Evolutionary conservation across 1,140 invertebrate species (phyloP), one percentile per base, ranked within the genome.

Genomic region (Bombus confusus): DNA sequence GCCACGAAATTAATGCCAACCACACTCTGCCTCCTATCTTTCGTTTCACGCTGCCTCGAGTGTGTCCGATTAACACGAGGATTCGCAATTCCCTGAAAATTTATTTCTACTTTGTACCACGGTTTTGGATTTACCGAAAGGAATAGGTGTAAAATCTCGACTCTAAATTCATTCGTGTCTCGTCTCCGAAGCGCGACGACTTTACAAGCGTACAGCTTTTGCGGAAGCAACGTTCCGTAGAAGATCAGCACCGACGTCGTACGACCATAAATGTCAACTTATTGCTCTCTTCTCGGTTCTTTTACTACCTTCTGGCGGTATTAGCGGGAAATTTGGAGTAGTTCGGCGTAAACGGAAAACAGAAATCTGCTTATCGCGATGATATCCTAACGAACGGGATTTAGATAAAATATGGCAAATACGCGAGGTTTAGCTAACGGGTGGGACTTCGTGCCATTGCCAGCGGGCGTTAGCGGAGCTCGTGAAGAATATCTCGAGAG

Each of bases 351-450:
- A n/a, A n/a, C 10, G 34, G 39, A 12, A 37, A 76, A 25, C 12
- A 34, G 28, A 28, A 22, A 25, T 69, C 28, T 13, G 22, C 31
- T 88, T 89, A 82, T 86, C 69, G 64, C 31, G 57, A 74, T 80
- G n/a, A 57, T 73, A 73, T 66, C 12, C 22, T n/a, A 43, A 57
- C 41, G 47, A 37, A 74, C 75, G 37, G 75, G 71, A 88, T 85
- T 88, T 85, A 84, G 86, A 87, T 88, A 88, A 80, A 87, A 69
- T 62, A 47, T 77, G 62, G 83, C 52, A 64, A 87, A 83, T 84
- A 39, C n/a, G 43, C n/a, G 18, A 12, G 25, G 12, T 25, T 3
- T 13, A 12, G n/a, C 39, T 28, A 39, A 31, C 43, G 31, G 18
- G 8, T 25, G 66, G 66, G 62, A 79, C 76, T 47, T 69, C 31